Percentiles rank a stretch among this genome's conserved stretches.
phyloP scores from a whole-genome alignment of 2,888 invertebrate species.

The Anoncus sp. region DNA sequence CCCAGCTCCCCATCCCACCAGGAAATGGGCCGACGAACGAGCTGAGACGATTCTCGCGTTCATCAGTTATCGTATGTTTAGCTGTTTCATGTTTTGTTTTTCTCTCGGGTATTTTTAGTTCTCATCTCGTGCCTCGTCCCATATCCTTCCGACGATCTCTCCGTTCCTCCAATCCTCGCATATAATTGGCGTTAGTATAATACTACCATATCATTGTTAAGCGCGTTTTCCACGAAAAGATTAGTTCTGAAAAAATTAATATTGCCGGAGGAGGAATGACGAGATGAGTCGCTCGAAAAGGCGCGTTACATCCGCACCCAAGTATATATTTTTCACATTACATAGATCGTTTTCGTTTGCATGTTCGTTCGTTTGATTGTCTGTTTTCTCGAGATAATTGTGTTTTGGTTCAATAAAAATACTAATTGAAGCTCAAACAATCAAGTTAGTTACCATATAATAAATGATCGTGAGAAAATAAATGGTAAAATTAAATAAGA shows the following conservation, averaged over 20 bases:
- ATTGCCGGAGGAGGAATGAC: constrained; percentile 29
- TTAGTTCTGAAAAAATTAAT: background rate
- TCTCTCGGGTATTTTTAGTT: background rate
- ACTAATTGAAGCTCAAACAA: constrained; percentile 83
- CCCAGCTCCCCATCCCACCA: constrained; percentile 11
- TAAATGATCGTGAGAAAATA: constrained; percentile 78
- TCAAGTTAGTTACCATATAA: constrained; percentile 81
- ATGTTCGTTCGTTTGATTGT: constrained; percentile 45
- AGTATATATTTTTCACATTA: constrained; percentile 83
- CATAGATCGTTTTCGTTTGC: constrained; percentile 78
- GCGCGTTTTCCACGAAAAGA: constrained; percentile 8
- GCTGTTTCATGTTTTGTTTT: no score
- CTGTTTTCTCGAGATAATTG: constrained; percentile 32
- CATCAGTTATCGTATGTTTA: background rate
- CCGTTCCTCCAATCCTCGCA: constrained; percentile 42
- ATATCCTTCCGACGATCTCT: constrained; percentile 30
- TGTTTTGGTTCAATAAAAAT: constrained; percentile 75
- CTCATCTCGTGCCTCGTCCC: constrained; percentile 32
- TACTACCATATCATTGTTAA: background rate
- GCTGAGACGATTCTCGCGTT: background rate
- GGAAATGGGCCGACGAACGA: constrained; percentile 39
- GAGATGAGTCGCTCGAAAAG: constrained; percentile 53
- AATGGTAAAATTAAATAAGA: constrained; percentile 80
- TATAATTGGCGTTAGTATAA: background rate
- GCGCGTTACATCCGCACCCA: constrained; percentile 81